phyloP scores from a whole-genome alignment of 2,888 invertebrate species.

The Pammene aurita region DNA sequence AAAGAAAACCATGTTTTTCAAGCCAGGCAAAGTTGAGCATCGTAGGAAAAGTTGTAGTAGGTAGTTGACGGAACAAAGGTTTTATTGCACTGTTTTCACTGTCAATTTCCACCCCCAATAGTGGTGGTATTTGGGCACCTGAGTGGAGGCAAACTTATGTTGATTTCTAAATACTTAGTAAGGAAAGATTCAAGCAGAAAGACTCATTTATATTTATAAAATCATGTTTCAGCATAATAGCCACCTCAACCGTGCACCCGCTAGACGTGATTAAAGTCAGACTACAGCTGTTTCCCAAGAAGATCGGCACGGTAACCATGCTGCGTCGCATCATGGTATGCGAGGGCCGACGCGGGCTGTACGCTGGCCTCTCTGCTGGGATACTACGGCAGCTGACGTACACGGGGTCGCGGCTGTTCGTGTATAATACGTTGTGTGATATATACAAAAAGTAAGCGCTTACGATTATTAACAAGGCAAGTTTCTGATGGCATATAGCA shows the following conservation, averaged over 20 bases:
- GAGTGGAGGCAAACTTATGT: too few relatives aligned
- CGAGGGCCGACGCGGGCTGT: constrained; percentile 92
- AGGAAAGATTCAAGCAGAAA: too few relatives aligned
- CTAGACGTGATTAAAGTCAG: constrained; percentile 97
- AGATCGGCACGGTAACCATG: constrained; percentile 87
- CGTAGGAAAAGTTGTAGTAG: too few relatives aligned
- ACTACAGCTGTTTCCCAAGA: constrained; percentile 93
- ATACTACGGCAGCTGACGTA: constrained; percentile 97
- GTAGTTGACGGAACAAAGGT: too few relatives aligned
- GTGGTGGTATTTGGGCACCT: too few relatives aligned
- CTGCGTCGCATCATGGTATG: constrained; percentile 87
- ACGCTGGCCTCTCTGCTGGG: constrained; percentile 94
- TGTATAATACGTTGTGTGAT: constrained; percentile 94
- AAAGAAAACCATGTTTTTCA: too few relatives aligned
- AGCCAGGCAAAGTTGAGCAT: too few relatives aligned
- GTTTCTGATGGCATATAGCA: not conserved
- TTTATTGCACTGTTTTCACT: too few relatives aligned
- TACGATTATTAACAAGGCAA: not conserved
- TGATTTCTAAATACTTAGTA: too few relatives aligned
- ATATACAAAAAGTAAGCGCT: constrained; percentile 77
- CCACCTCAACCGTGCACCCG: constrained; percentile 96
- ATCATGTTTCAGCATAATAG: constrained; percentile 89
- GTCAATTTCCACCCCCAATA: too few relatives aligned
- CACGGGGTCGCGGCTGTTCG: constrained; percentile 95
- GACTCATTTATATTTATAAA: too few relatives aligned